Base-by-base conservation (phyloP, 2,888 invertebrate species). In the Byasa hedistus region DNA sequence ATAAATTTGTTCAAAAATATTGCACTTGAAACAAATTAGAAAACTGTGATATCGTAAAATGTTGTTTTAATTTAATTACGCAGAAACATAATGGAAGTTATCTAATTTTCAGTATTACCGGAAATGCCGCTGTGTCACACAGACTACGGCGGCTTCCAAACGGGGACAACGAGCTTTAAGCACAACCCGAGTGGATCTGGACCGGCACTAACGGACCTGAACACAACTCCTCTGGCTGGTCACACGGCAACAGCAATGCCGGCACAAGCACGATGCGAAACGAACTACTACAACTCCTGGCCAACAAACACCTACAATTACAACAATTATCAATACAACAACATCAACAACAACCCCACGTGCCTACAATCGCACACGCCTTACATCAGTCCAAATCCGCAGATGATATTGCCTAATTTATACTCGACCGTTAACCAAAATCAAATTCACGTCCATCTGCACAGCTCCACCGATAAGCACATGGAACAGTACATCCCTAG, bases 391-490 rank as follows among this genome's bases (percentile, higher is more conserved):
- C 92, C 94, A 0, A 89, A 89, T 64, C 93, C 95, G 2, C 93
- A 94, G 66, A 95, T 96, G 94, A 94, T 96, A 23, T 93, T 96
- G 0, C 96, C 96, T 0, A 96, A 96, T 76, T 89, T 96, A 0
- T 96, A 96, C 83, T 96, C 96, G 55, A 96, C 96, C 27, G 96
- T 96, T 64, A 96, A 96, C 81, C 96, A 96, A 84, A 96, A 96
- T 83, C 96, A 96, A 91, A 96, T 96, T 69, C 96, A 97, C 79
- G 92, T 96, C 24, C 96, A 96, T 77, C 84, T 96, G 36, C 96
- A 96, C 83, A 94, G 94, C 61, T 89, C 93, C 22, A 86, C 92
- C 8, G 95, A 95, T 63, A 95, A 94, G 80, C 94, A 94, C 72
- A 75, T 94, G 72, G 95, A 95, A 72, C 94, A 94, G 78, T 94